Conservation (phyloP, 2,888 invertebrate species). For the Phoenoteleia sp. region DNA sequence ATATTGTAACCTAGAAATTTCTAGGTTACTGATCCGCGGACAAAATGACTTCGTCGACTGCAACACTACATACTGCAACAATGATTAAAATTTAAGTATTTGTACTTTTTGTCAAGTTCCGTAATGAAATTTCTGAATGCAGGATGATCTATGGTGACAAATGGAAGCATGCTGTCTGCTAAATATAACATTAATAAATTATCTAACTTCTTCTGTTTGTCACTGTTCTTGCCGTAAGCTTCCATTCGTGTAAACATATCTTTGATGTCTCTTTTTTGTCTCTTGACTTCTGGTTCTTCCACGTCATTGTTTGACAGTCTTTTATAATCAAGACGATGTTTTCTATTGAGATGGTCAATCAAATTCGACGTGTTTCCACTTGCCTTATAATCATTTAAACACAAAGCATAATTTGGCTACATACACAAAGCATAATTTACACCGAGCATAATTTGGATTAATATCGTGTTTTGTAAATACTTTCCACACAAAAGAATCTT, state of each 20-base stretch:
- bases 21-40: too few relatives aligned
- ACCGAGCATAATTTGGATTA: neutral
- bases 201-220: neutral
- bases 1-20: too few relatives aligned
- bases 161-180: neutral
- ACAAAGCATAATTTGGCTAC: too few relatives aligned
- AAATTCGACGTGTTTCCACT: neutral
- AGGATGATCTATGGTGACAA: neutral
- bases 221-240: neutral
- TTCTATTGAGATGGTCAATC: neutral
- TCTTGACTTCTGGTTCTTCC: neutral
- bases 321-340: slow-evolving; percentile 3
- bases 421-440: too few relatives aligned
- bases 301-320: too few relatives aligned
- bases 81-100: too few relatives aligned
- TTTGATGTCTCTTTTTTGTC: neutral
- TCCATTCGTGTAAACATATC: neutral
- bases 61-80: too few relatives aligned
- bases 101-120: neutral
- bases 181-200: neutral
- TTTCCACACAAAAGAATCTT: neutral
- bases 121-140: neutral
- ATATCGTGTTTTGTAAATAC: neutral
- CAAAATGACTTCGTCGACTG: too few relatives aligned
- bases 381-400: neutral